Conservation (phyloP, 2,797 vertebrate species). For the Danio choprae region DNA sequence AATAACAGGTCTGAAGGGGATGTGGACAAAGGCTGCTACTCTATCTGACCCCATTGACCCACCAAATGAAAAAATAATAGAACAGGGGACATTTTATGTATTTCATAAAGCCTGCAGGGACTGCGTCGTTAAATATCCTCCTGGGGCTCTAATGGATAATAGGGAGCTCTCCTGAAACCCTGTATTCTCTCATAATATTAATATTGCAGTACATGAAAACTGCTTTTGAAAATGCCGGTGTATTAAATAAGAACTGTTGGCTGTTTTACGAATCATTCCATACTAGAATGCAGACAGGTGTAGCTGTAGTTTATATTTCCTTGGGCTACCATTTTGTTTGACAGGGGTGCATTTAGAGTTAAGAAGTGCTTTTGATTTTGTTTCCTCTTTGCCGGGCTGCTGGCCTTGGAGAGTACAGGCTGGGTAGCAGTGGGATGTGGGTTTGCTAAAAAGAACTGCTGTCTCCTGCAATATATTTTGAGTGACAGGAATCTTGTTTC, state of each 20-base stretch:
- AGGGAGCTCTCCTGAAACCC: conserved; percentile 63
- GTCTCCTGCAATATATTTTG: conserved; percentile 9
- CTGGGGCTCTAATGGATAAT: conserved; percentile 66
- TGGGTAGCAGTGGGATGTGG: background rate
- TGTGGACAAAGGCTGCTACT: conserved; percentile 61
- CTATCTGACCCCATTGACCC: conserved; percentile 66
- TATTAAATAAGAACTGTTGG: conserved; percentile 58
- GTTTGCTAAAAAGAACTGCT: background rate
- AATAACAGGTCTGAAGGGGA: conserved; percentile 66
- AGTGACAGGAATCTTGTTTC: conserved; percentile 25
- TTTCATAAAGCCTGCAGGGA: conserved; percentile 63
- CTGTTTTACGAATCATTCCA: conserved; percentile 71
- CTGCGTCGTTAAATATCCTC: conserved; percentile 62
- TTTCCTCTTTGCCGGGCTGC: conserved; percentile 53
- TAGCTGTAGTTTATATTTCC: conserved; percentile 63
- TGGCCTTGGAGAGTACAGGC: conserved; percentile 18
- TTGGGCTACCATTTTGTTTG: conserved; percentile 62
- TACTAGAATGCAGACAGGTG: conserved; percentile 63
- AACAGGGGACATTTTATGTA: conserved; percentile 63
- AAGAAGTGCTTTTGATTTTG: conserved; percentile 69
- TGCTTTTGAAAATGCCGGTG: conserved; percentile 60
- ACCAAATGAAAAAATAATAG: conserved; percentile 70
- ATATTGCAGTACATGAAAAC: conserved; percentile 68
- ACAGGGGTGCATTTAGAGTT: conserved; percentile 69
- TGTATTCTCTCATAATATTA: conserved; percentile 62